Evolutionary conservation across 2,113 vertebrate genomes (phyloP).

Genomic region (Thunnus maccoyii): DNA sequence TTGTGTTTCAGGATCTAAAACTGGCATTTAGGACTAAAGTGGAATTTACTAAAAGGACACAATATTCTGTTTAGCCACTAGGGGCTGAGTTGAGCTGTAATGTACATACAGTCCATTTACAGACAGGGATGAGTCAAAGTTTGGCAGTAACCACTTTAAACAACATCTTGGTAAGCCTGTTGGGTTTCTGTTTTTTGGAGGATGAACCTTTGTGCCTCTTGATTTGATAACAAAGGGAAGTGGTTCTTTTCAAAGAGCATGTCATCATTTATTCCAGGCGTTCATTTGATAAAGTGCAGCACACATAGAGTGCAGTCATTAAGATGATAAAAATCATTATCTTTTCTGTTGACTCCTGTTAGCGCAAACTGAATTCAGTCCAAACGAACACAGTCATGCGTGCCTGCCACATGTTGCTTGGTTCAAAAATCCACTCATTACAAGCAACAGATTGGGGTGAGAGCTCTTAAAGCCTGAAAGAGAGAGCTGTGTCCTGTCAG

Average conservation of each 20-base stretch:
- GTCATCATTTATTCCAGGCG: constrained; percentile 17
- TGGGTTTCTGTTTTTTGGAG: constrained; percentile 12
- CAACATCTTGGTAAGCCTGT: neutral
- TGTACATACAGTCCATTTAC: constrained; percentile 31
- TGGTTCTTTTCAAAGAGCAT: constrained; percentile 17
- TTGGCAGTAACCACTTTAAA: constrained; percentile 15
- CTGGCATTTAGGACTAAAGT: constrained; percentile 31
- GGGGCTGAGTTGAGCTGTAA: constrained; percentile 68
- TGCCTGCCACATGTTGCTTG: neutral
- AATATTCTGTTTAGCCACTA: constrained; percentile 68
- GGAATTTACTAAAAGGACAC: neutral
- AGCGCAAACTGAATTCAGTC: constrained; percentile 10
- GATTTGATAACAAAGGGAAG: neutral
- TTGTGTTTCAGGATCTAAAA: constrained; percentile 30
- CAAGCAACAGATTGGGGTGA: constrained; percentile 16
- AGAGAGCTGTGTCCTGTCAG: neutral
- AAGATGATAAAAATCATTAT: neutral
- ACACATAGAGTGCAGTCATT: neutral
- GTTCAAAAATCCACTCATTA: neutral
- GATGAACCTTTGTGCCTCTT: constrained; percentile 4
- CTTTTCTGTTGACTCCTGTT: constrained; percentile 2
- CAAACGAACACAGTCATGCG: constrained; percentile 9
- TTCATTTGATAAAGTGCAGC: constrained; percentile 6
- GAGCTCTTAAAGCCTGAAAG: neutral
- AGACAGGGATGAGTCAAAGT: constrained; percentile 16